Conservation (phyloP, 2,797 vertebrate genomes). For the Parauchenoglanis punctatus region DNA sequence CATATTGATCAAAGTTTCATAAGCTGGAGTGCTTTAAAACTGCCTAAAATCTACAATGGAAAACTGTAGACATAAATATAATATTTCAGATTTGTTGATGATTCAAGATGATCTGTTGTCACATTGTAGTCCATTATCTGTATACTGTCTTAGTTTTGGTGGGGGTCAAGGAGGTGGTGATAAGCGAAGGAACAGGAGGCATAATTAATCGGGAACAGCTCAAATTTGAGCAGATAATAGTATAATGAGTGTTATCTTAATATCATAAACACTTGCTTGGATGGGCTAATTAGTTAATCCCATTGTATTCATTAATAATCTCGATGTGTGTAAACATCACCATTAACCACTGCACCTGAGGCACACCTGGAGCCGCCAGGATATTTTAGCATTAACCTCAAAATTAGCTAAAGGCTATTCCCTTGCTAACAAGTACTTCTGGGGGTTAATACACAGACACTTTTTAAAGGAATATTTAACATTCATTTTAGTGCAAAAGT, state of each 20-base stretch:
- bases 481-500: background rate
- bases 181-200: conserved; percentile 28
- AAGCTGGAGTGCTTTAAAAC: background rate
- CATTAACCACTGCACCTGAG: conserved; percentile 26
- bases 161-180: conserved; percentile 1
- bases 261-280: conserved; percentile 66
- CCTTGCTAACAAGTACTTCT: background rate
- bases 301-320: conserved; percentile 70
- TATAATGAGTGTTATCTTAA: conserved; percentile 69
- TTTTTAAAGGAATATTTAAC: background rate
- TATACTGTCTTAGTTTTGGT: background rate
- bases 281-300: conserved; percentile 67
- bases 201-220: conserved; percentile 28
- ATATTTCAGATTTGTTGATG: background rate
- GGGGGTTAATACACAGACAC: background rate
- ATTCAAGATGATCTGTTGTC: background rate
- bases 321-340: conserved; percentile 69
- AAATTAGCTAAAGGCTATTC: conserved; percentile 3
- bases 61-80: background rate
- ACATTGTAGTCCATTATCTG: background rate
- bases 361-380: conserved; percentile 22
- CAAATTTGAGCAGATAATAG: conserved; percentile 62
- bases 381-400: conserved; percentile 6
- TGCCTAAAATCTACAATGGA: background rate
- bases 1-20: background rate